Conservation (phyloP, 2,888 invertebrate species). For the Ormyrus pomaceus region DNA sequence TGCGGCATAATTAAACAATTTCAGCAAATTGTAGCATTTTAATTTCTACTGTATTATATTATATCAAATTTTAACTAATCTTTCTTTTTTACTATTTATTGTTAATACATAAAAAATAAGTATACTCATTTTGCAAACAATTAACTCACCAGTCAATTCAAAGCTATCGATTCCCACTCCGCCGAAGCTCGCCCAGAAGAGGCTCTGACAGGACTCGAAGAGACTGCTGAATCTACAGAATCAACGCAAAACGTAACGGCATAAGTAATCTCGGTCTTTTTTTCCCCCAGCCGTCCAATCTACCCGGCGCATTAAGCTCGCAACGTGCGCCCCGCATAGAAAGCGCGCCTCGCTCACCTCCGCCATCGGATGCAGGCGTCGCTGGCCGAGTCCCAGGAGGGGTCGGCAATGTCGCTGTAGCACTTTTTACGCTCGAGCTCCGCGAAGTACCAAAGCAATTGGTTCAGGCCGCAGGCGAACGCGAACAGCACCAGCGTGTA, state of each 20-base stretch:
- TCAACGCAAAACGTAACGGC: neutral
- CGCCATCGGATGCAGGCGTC: conserved; percentile 92
- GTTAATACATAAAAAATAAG: no score
- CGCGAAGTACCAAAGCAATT: conserved; percentile 95
- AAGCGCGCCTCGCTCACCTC: conserved; percentile 77
- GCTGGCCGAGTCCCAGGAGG: conserved; percentile 86
- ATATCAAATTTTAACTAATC: no score
- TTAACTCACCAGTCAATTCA: conserved; percentile 81
- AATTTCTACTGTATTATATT: no score
- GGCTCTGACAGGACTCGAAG: conserved; percentile 95
- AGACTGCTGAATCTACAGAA: conserved; percentile 80
- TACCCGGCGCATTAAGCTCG: neutral
- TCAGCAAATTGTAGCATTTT: no score
- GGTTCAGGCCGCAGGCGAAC: conserved; percentile 94
- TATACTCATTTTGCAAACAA: no score
- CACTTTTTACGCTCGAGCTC: conserved; percentile 90
- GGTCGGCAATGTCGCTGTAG: conserved; percentile 82
- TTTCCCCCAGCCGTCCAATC: neutral
- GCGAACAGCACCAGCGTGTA: conserved; percentile 92
- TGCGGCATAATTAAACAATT: no score
- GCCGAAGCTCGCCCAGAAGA: conserved; percentile 98
- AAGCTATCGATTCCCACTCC: conserved; percentile 92
- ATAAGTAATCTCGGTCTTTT: neutral
- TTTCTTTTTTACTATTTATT: no score
- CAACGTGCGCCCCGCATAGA: neutral